Evolutionary conservation across 2,113 vertebrate species (phyloP), one percentile per base, ranked within the genome.

Genomic region (Aythya baeri): DNA sequence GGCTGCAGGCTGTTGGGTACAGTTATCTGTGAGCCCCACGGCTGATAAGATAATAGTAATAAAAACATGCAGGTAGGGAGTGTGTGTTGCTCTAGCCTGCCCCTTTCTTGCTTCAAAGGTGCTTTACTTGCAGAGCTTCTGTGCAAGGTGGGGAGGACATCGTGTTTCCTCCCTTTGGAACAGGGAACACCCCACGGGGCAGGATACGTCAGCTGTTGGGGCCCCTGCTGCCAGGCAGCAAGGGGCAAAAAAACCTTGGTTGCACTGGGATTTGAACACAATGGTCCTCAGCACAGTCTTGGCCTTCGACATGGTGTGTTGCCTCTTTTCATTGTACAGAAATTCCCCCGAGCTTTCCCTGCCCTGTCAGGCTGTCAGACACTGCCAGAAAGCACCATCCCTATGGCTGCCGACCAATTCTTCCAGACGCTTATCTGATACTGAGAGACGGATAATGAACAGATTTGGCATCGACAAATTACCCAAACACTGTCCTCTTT

Each of bases 201-300:
- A 57, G 52, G 50, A 41, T 31, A 23, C 6, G 6, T 63, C 27
- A 14, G n/a, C 29, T 16, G n/a, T 7, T 9, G 2, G 41, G 49
- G 4, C 34, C 31, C 29, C 66, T 11, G 31, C 43, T 66, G 75
- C 38, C 44, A 11, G 66, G 54, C 2, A 1, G 34, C 32, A 17
- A 43, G 36, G 27, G 58, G 36, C 22, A 15, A 17, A 73, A 63
- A 17, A 13, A n/a, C 26, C 31, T 88, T 34, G 0, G 21, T 26
- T 41, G 4, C n/a, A 34, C 46, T 23, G 36, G n/a, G 41, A 3
- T 54, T 23, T 2, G 0, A 21, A 3, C 1, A 3, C 12, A 34
- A 8, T 22, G 38, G 7, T 43, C 22, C 66, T 79, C 1, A 2
- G 52, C 36, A 59, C 4, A 1, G 17, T 15, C 68, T 9, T 27